These are phyloP conservation scores for Drosophila tristis DNA, from an alignment of 1,140 invertebrate species.

Conservation along the genomic window DNA sequence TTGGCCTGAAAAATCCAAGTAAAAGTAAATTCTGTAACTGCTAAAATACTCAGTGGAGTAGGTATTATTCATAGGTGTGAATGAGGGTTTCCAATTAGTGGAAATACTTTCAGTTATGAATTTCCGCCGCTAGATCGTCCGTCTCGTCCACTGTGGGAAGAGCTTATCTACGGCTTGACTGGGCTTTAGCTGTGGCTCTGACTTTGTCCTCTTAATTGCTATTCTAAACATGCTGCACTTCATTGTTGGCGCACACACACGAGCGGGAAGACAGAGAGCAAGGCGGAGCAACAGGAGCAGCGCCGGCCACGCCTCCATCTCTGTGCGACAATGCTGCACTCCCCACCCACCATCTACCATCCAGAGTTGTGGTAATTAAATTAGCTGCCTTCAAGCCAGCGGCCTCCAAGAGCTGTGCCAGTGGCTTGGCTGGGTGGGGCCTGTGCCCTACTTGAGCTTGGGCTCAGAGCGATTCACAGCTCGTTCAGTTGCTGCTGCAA, in stretches of 20 bases:
- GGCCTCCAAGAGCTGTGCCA: slow-evolving; percentile 32
- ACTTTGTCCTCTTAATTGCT: slow-evolving; percentile 66
- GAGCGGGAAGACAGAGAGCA: too few relatives aligned
- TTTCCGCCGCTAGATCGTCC: too few relatives aligned
- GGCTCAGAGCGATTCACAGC: too few relatives aligned
- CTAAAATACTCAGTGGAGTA: too few relatives aligned
- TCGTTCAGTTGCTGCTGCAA: too few relatives aligned
- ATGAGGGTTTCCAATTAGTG: too few relatives aligned
- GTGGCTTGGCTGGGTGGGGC: neutral
- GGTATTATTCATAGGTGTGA: too few relatives aligned
- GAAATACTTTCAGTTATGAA: too few relatives aligned
- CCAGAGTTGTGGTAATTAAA: slow-evolving; percentile 70
- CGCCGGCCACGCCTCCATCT: slow-evolving; percentile 14
- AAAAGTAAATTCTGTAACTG: too few relatives aligned
- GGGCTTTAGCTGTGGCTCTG: slow-evolving; percentile 28
- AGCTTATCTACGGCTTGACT: slow-evolving; percentile 12
- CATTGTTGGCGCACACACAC: slow-evolving; percentile 55
- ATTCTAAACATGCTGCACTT: slow-evolving; percentile 77
- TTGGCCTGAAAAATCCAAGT: too few relatives aligned
- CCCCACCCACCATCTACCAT: neutral
- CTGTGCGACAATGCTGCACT: neutral
- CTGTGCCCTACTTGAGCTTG: too few relatives aligned
- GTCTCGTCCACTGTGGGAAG: too few relatives aligned
- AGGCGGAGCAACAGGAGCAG: slow-evolving; percentile 27
- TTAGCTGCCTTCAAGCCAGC: slow-evolving; percentile 57